Base-by-base conservation (phyloP, 1,140 invertebrate species). In the Drosophila azteca region DNA sequence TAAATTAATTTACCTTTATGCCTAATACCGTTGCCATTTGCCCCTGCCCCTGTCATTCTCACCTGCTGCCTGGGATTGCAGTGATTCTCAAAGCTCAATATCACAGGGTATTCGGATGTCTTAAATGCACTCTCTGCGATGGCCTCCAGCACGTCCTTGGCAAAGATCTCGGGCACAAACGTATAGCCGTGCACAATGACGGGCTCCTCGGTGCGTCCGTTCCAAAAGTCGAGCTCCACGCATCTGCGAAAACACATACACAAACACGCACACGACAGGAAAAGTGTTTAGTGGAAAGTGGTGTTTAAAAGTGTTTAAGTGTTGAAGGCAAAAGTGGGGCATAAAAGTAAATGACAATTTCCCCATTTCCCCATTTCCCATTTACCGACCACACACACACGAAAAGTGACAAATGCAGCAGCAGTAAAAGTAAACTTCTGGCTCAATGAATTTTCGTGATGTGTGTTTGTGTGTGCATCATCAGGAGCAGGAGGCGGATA, bases 201-300 rank as follows among this genome's bases (percentile, higher is more conserved):
- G 8, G 98, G 98, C 92, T 99, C 98, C 78, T 98, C 97, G 31
- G 96, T 95, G 77, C 95, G 94, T 1, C 97, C 97, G 92, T 99
- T 99, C 98, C 98, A 99, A 92, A 99, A 99, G 93, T 99, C 98
- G 70, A 99, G 94, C 91, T 99, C 98, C 0, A 99, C 97, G 92
- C 98, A 99, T 82, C 91, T 92, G 68, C 29, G 52, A 20, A 20
- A 20, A 20, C 17, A 20, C 17, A 20, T 20, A 20, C 17, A 20
- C 1, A 20, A 20, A 20, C 17, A 20, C 17, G 17, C 17, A 26
- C 24, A 4, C 24, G 24, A 26, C 24, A 26, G 24, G 13, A 51
- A 29, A 39, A 24, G 49, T 8, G 31, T 31, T 31, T 31, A 31
- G 11, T 3, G 4, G 11, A 39, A 5, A 35, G 31, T 2, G 29